Percentiles rank a stretch among this genome's conserved stretches.
phyloP scores from a whole-genome alignment of 1,140 invertebrate genomes.

The Drosophila leontia region DNA sequence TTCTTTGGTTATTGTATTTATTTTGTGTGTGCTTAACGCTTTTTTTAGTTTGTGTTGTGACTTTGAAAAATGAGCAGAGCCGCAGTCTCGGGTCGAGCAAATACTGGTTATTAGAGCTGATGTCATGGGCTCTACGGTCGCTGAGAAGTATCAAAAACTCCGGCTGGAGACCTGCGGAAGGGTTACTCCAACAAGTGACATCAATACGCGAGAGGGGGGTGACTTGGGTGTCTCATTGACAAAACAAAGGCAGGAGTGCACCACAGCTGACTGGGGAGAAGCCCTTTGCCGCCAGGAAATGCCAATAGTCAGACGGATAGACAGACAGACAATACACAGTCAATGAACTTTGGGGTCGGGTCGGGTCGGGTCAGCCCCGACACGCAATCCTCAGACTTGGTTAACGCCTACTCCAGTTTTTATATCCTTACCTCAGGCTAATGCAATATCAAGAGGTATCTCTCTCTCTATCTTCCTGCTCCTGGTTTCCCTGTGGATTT shows the following conservation, averaged over 20 bases:
- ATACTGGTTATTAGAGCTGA: constrained; percentile 75
- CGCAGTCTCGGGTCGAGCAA: constrained; percentile 47
- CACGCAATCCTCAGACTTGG: constrained; percentile 59
- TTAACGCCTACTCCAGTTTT: constrained; percentile 56
- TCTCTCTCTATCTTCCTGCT: constrained; percentile 11
- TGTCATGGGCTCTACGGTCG: constrained; percentile 58
- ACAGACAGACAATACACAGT: constrained; percentile 48
- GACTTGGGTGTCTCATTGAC: constrained; percentile 54
- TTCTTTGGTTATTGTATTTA: constrained; percentile 48
- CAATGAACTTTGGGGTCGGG: constrained; percentile 71
- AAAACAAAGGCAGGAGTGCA: constrained; percentile 62
- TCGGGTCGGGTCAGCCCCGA: constrained; percentile 39
- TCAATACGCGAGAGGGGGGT: constrained; percentile 26
- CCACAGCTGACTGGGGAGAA: constrained; percentile 53
- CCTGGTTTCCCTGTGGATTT: constrained; percentile 8
- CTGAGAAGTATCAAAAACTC: constrained; percentile 40
- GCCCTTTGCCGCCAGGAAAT: constrained; percentile 49
- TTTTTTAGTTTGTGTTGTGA: constrained; percentile 33
- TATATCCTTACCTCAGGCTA: constrained; percentile 49
- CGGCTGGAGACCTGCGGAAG: constrained; percentile 42
- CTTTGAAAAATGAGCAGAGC: constrained; percentile 73
- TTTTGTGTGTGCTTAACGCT: constrained; percentile 41
- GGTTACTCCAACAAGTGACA: constrained; percentile 60
- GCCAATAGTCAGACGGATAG: constrained; percentile 59
- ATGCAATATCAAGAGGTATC: constrained; percentile 10